Evolutionary conservation across 2,888 invertebrate species (phyloP).

Genomic region (Ceramica pisi): DNA sequence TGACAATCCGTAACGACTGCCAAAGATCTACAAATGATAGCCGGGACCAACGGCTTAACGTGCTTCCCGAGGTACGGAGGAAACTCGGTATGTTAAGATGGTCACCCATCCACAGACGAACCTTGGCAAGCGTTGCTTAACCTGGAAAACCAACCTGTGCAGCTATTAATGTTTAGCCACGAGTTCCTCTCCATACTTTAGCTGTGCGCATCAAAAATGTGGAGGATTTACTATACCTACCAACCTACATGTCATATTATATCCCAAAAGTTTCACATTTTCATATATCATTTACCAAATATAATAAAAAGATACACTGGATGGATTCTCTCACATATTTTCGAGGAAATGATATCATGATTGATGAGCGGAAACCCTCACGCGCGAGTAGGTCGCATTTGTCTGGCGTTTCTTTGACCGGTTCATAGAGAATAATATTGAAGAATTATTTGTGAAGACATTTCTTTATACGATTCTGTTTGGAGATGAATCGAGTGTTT

Average conservation of each 20-base stretch:
- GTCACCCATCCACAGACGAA: too few relatives aligned
- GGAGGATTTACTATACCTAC: too few relatives aligned
- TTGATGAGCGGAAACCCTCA: conserved; percentile 47
- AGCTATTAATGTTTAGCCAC: too few relatives aligned
- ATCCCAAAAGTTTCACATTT: conserved; percentile 1
- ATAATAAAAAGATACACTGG: conserved; percentile 18
- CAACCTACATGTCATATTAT: neutral
- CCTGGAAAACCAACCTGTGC: too few relatives aligned
- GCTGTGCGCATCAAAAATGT: too few relatives aligned
- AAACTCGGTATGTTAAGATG: too few relatives aligned
- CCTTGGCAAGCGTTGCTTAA: too few relatives aligned
- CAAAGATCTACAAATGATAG: too few relatives aligned
- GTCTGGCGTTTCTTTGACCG: conserved; percentile 43
- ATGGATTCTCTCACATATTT: conserved; percentile 23
- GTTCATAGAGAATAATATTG: conserved; percentile 17
- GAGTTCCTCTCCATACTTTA: too few relatives aligned
- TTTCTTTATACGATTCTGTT: conserved; percentile 31
- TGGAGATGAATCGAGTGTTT: conserved; percentile 13
- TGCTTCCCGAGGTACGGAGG: too few relatives aligned
- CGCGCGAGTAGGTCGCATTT: conserved; percentile 65
- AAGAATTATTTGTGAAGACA: conserved; percentile 29
- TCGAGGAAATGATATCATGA: conserved; percentile 38
- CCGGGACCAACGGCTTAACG: too few relatives aligned
- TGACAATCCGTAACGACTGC: too few relatives aligned
- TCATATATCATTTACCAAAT: conserved; percentile 35